A percentile compares a stretch with the other conserved stretches of the same genome.
Evolutionary conservation across 2,888 invertebrate species (phyloP).

Genomic region (Chloroclysta siterata): DNA sequence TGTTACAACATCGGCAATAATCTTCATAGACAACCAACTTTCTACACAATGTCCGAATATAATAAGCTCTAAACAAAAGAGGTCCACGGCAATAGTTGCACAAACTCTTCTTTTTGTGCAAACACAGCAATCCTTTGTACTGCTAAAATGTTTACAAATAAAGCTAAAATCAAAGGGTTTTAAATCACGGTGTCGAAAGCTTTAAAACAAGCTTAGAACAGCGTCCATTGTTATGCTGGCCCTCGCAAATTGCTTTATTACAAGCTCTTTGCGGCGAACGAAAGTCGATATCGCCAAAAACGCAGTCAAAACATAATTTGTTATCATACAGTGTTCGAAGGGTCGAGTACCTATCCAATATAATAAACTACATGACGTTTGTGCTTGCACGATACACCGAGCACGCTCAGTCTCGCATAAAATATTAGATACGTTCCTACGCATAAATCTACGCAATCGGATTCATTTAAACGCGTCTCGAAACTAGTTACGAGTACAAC

Average conservation of each 20-base stretch:
- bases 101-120: slow-evolving; percentile 73
- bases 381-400: slow-evolving; percentile 36
- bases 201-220: slow-evolving; percentile 82
- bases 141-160: slow-evolving; percentile 80
- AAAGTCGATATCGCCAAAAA: slow-evolving; percentile 79
- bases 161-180: slow-evolving; percentile 82
- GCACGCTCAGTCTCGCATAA: slow-evolving; percentile 39
- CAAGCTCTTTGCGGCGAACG: slow-evolving; percentile 65
- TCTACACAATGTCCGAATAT: slow-evolving; percentile 59
- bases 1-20: slow-evolving; percentile 26
- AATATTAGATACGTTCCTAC: slow-evolving; percentile 42
- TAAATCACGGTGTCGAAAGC: slow-evolving; percentile 84
- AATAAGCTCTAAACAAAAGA: slow-evolving; percentile 63
- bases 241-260: slow-evolving; percentile 84
- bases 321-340: slow-evolving; percentile 61
- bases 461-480: slow-evolving; percentile 40
- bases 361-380: slow-evolving; percentile 44
- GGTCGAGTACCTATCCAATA: slow-evolving; percentile 38
- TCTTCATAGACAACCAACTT: slow-evolving; percentile 57
- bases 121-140: slow-evolving; percentile 76
- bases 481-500: slow-evolving; percentile 16
- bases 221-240: slow-evolving; percentile 80
- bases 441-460: slow-evolving; percentile 49
- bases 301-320: slow-evolving; percentile 78
- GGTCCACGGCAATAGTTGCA: slow-evolving; percentile 76